Percentiles rank a stretch among this genome's conserved stretches.
phyloP scores from a whole-genome alignment of 2,888 invertebrate species.

The Netelia virgata region DNA sequence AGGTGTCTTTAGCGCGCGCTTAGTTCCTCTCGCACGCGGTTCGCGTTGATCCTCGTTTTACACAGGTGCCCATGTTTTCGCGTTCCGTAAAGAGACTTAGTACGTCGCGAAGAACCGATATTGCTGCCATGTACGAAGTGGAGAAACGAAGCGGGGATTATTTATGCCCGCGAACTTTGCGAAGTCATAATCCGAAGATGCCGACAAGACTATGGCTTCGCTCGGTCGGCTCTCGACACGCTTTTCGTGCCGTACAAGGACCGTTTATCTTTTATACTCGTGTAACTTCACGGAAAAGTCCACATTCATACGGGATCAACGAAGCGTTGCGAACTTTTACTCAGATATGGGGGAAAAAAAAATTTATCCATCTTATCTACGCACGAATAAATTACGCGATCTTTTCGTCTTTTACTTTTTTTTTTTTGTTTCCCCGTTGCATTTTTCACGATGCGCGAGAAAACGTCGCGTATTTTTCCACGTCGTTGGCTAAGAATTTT shows the following conservation, averaged over 20 bases:
- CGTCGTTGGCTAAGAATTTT: not conserved
- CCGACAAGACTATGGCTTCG: conserved; percentile 49
- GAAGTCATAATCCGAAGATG: conserved; percentile 28
- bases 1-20: conserved; percentile 8
- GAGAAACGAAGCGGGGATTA: conserved; percentile 46
- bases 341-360: not conserved
- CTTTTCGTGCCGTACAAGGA: conserved; percentile 35
- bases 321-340: conserved; percentile 23
- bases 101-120: conserved; percentile 49
- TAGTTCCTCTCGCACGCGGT: conserved; percentile 40
- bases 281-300: conserved; percentile 9
- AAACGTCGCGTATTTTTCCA: not conserved
- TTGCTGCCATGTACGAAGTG: conserved; percentile 26
- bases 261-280: not conserved
- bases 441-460: conserved; percentile 9
- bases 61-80: conserved; percentile 49
- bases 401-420: not conserved
- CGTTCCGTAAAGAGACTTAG: conserved; percentile 43
- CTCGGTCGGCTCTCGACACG: conserved; percentile 41
- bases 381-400: conserved; percentile 1
- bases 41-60: conserved; percentile 34
- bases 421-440: not conserved
- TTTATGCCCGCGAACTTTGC: conserved; percentile 54
- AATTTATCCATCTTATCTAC: not conserved
- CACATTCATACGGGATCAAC: conserved; percentile 10